Evolutionary conservation across 64 coral and sea anemone species (phyloP).

Genomic region (Pachyseris speciosa): DNA sequence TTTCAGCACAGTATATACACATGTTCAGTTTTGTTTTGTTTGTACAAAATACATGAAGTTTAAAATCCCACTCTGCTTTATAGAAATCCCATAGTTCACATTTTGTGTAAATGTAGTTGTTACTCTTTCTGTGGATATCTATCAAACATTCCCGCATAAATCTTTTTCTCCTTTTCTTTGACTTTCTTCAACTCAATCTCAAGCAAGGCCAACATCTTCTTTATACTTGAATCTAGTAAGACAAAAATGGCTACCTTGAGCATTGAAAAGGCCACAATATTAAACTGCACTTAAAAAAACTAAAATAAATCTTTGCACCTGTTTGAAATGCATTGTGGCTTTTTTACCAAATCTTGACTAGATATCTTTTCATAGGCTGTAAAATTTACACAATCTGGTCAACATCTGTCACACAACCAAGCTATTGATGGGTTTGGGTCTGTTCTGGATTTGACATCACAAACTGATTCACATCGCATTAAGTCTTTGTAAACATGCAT

Average conservation of each 20-base stretch:
- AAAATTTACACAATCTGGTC: too few species aligned
- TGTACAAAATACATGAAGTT: not conserved
- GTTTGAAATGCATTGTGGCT: too few species aligned
- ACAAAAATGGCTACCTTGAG: not conserved
- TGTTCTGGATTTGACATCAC: too few species aligned
- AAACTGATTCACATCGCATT: too few species aligned
- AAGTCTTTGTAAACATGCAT: too few species aligned
- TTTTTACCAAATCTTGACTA: too few species aligned
- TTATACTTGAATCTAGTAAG: slow-evolving; percentile 84
- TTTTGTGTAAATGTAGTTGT: not conserved
- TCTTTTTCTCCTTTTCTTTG: slow-evolving; percentile 86
- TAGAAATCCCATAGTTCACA: not conserved
- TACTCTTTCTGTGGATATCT: slow-evolving; percentile 52
- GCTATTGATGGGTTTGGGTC: too few species aligned
- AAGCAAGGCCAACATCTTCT: slow-evolving; percentile 70
- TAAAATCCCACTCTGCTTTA: not conserved
- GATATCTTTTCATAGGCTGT: too few species aligned
- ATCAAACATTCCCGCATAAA: slow-evolving; percentile 95
- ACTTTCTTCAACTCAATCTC: slow-evolving; percentile 77
- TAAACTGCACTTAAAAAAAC: not conserved
- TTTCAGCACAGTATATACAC: not conserved
- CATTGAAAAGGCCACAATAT: not conserved
- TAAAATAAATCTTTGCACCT: too few species aligned
- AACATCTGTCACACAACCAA: too few species aligned
- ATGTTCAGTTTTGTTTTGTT: not conserved